Percentiles rank a stretch among this genome's conserved stretches.
phyloP scores from a whole-genome alignment of 2,113 vertebrate genomes.

The Gambusia holbrooki region DNA sequence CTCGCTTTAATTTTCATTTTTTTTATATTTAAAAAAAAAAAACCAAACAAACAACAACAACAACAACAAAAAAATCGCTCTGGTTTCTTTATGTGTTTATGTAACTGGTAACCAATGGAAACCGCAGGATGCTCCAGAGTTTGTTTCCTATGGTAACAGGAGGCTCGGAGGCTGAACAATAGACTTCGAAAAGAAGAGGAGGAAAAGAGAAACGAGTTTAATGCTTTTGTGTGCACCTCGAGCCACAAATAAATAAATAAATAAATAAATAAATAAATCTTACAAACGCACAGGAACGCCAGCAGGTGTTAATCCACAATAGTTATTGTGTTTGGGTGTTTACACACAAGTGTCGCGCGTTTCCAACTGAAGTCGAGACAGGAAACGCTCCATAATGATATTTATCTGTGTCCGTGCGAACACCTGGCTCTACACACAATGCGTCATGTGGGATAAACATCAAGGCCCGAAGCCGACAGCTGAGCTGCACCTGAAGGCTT shows the following conservation, averaged over 20 bases:
- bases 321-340: conserved; percentile 78
- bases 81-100: conserved; percentile 36
- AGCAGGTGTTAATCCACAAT: conserved; percentile 79
- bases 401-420: conserved; percentile 41
- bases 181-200: conserved; percentile 55
- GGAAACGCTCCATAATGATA: conserved; percentile 73
- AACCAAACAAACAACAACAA: too few species aligned
- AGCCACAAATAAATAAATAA: neutral
- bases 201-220: conserved; percentile 67
- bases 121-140: conserved; percentile 61
- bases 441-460: conserved; percentile 54
- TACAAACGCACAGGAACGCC: conserved; percentile 33
- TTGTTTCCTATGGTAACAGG: conserved; percentile 75
- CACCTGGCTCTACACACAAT: conserved; percentile 79
- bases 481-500: conserved; percentile 13
- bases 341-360: conserved; percentile 56
- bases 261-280: neutral
- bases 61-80: neutral
- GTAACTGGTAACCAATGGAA: conserved; percentile 69
- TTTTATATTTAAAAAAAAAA: too few species aligned
- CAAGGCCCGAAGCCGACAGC: conserved; percentile 38
- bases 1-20: neutral
- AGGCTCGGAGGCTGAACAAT: conserved; percentile 69
- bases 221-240: neutral
- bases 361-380: conserved; percentile 58